A percentile compares a stretch with the other conserved stretches of the same genome.
Evolutionary conservation across 1,140 invertebrate genomes (phyloP).

Genomic region (Zaprionus africanus): DNA sequence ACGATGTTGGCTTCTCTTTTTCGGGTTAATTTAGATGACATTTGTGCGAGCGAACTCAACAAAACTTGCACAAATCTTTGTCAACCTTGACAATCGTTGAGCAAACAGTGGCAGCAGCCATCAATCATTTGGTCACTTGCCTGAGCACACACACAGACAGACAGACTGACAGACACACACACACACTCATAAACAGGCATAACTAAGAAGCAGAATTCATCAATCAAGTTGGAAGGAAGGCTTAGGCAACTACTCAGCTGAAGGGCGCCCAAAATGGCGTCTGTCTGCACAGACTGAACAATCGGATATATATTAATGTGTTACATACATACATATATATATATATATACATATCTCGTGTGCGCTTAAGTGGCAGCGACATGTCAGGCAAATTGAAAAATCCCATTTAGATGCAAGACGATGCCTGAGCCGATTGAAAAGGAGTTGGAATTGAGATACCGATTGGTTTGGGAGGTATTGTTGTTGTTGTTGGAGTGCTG

Average conservation of each 20-base stretch:
- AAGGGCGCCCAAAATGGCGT: constrained; percentile 36
- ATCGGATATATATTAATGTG: not conserved
- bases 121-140: constrained; percentile 52
- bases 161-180: not conserved
- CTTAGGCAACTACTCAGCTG: constrained; percentile 25
- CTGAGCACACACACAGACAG: not conserved
- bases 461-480: constrained; percentile 20
- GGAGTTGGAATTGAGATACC: constrained; percentile 14
- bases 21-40: constrained; percentile 41
- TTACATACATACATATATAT: not conserved
- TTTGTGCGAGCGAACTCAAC: constrained; percentile 16
- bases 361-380: constrained; percentile 15
- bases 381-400: constrained; percentile 56
- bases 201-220: constrained; percentile 43
- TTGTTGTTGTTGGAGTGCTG: constrained; percentile 19
- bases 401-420: constrained; percentile 48
- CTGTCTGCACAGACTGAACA: not conserved
- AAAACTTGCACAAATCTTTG: constrained; percentile 35
- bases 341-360: not conserved
- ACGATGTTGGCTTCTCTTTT: not conserved
- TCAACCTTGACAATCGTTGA: constrained; percentile 57
- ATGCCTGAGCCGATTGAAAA: constrained; percentile 18
- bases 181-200: not conserved
- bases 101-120: constrained; percentile 22
- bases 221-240: constrained; percentile 41